Conservation (phyloP, 2,797 vertebrate genomes). For the Toxotes lorentzi region DNA sequence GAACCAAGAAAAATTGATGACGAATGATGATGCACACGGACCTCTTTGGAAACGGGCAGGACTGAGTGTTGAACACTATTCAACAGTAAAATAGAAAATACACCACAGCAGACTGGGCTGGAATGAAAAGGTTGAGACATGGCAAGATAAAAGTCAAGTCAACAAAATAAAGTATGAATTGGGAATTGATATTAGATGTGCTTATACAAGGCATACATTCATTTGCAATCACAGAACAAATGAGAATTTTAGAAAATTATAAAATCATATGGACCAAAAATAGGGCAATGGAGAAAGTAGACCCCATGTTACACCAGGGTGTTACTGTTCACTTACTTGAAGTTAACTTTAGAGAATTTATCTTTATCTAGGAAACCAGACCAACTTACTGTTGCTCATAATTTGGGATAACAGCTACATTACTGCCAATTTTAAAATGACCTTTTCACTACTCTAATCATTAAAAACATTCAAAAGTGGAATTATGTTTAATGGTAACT, state of each 20-base stretch:
- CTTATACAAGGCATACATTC: too few species aligned
- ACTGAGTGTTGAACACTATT: conserved; percentile 48
- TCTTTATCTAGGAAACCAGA: neutral
- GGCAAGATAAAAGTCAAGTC: conserved; percentile 23
- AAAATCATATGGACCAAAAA: neutral
- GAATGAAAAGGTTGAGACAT: conserved; percentile 29
- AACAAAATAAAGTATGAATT: conserved; percentile 28
- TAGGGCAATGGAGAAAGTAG: neutral
- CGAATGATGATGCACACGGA: conserved; percentile 52
- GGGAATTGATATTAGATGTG: neutral
- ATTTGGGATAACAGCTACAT: neutral
- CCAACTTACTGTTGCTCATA: neutral
- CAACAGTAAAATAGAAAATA: conserved; percentile 46
- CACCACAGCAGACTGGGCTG: conserved; percentile 30
- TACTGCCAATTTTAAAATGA: neutral
- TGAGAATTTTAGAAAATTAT: neutral
- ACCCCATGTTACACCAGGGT: neutral
- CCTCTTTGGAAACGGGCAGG: conserved; percentile 58
- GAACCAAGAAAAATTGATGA: conserved; percentile 52
- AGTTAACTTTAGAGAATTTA: conserved; percentile 4
- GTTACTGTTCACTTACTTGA: neutral
- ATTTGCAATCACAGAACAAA: neutral
- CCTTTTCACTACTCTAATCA: neutral
- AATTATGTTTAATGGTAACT: conserved; percentile 16
- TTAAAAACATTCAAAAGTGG: conserved; percentile 1